phyloP scores from a whole-genome alignment of 1,140 invertebrate species.

The Vanessa atalanta region DNA sequence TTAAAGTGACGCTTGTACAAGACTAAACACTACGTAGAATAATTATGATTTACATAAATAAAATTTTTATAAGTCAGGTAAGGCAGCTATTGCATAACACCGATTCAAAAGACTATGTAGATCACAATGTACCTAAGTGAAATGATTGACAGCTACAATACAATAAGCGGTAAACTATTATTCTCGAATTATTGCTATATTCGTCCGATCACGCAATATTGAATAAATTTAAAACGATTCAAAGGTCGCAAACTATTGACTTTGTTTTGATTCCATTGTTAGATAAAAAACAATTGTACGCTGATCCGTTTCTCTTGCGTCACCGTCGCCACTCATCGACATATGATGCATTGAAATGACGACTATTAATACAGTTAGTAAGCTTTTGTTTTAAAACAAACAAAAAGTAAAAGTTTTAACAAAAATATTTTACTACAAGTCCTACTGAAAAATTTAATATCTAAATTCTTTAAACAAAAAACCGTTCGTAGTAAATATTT shows the following conservation, averaged over 20 bases:
- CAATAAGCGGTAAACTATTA: slow-evolving; percentile 73
- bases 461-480: too few relatives aligned
- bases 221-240: slow-evolving; percentile 65
- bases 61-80: neutral
- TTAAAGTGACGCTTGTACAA: too few relatives aligned
- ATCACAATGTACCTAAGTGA: slow-evolving; percentile 69
- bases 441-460: too few relatives aligned
- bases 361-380: neutral
- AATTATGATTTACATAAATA: too few relatives aligned
- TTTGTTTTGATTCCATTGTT: slow-evolving; percentile 72
- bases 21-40: too few relatives aligned
- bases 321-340: slow-evolving; percentile 40
- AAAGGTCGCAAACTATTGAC: slow-evolving; percentile 75
- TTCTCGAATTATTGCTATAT: slow-evolving; percentile 70
- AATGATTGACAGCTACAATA: slow-evolving; percentile 73
- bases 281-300: slow-evolving; percentile 58
- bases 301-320: slow-evolving; percentile 50
- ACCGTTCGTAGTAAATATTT: too few relatives aligned
- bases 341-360: slow-evolving; percentile 11
- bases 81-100: slow-evolving; percentile 29
- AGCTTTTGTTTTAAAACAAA: too few relatives aligned
- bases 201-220: slow-evolving; percentile 57
- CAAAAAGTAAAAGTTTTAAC: too few relatives aligned
- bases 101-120: slow-evolving; percentile 50
- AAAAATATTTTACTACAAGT: too few relatives aligned